Base-by-base conservation (phyloP, 2,888 invertebrate species). In the Punctoribates punctum region DNA sequence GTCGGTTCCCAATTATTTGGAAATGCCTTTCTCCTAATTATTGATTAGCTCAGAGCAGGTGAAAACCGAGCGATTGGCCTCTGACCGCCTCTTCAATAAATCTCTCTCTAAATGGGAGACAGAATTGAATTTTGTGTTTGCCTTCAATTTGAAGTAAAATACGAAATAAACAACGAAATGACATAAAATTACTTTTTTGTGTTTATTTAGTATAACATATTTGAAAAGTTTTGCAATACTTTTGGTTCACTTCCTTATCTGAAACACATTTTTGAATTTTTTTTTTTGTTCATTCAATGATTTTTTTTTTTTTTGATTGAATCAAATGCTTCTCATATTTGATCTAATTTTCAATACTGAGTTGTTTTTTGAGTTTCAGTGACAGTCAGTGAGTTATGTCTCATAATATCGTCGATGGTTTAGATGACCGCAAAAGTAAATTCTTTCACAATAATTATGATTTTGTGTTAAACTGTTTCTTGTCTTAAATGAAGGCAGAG, bases 121-220 rank as follows among this genome's bases (percentile, higher is more conserved):
- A 42, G 42, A 42, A 42, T 42, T 42, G 8, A 42, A 42, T 42
- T 42, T 42, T 42, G 11, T 42, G 42, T 42, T 42, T 42, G 42
- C 8, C 42, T 42, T 42, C 42, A 42, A 42, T 42, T 42, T 42
- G 11, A 11, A 42, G 42, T 42, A 5, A 42, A 42, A 9, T 42
- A 5, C 13, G 42, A 11, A 9, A 5, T 42, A 42, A 42, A 42
- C 42, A 42, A 42, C 42, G 42, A 11, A 42, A 42, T 42, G 42
- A 42, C 42, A 42, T 42, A 8, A 42, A 42, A 42, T 42, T 42
- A 42, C 11, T 42, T 42, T 48, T 54, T 54, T 54, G 20, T 20
- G 23, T 54, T 54, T 54, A 20, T 20, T 54, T 23, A 54, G 23
- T 23, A 60, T 25, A 60, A 60, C 60, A 60, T 60, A 60, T 60